A percentile compares a stretch with the other conserved stretches of the same genome.
Evolutionary conservation across 2,113 vertebrate genomes (phyloP).

Genomic region (Genyomyrus donnyi): DNA sequence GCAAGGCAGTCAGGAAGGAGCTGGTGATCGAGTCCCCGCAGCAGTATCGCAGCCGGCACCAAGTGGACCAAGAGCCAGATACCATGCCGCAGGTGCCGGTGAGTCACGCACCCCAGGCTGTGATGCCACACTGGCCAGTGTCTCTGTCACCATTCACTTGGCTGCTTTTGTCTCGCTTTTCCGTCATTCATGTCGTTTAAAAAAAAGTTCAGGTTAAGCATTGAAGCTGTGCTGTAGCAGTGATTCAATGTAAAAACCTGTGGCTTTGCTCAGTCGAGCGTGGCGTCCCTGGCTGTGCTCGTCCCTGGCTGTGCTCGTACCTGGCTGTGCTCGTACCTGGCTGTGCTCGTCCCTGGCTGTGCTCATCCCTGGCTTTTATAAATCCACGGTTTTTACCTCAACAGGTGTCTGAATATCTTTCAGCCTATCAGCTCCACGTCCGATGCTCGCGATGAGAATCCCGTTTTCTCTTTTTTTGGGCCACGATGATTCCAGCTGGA

Average conservation of each 20-base stretch:
- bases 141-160: neutral
- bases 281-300: neutral
- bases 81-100: slow-evolving; percentile 64
- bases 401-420: neutral
- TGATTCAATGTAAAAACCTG: neutral
- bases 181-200: neutral
- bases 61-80: slow-evolving; percentile 67
- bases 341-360: neutral
- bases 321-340: neutral
- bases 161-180: neutral
- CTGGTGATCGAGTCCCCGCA: slow-evolving; percentile 71
- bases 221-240: neutral
- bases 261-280: neutral
- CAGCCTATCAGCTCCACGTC: neutral
- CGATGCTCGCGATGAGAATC: neutral
- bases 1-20: slow-evolving; percentile 71
- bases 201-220: neutral
- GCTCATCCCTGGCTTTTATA: neutral
- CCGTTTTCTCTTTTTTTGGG: neutral
- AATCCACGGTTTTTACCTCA: neutral
- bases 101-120: slow-evolving; percentile 47
- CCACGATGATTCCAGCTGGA: neutral
- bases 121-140: neutral
- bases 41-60: slow-evolving; percentile 66
- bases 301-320: neutral